Evolutionary conservation across 35 echinoderm and acorn worm species (phyloP).

Genomic region (Apostichopus parvimensis): DNA sequence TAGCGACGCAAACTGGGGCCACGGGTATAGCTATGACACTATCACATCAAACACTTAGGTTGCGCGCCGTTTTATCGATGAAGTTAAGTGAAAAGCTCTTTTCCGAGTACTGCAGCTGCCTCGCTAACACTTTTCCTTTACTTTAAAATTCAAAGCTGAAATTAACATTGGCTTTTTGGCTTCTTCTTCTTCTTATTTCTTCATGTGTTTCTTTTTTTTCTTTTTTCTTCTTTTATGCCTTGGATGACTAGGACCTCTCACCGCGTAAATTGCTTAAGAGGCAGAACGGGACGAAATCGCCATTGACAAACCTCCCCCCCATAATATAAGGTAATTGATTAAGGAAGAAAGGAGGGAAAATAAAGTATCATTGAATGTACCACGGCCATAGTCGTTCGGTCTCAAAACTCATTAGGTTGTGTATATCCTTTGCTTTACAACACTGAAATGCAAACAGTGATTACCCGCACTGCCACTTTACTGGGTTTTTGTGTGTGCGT

Average conservation of each 20-base stretch:
- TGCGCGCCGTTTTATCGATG: slow-evolving; percentile 27
- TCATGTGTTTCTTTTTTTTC: neutral
- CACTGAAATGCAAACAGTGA: slow-evolving; percentile 39
- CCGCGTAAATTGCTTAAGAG: slow-evolving; percentile 52
- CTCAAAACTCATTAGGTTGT: slow-evolving; percentile 42
- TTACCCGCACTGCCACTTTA: slow-evolving; percentile 4
- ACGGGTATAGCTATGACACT: slow-evolving; percentile 13
- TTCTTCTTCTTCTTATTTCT: neutral
- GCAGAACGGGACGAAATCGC: slow-evolving; percentile 27
- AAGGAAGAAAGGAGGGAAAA: slow-evolving; percentile 5
- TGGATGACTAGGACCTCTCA: slow-evolving; percentile 23
- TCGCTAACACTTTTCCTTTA: slow-evolving; percentile 15
- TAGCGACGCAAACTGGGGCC: slow-evolving; percentile 42
- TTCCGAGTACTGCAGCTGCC: slow-evolving; percentile 40
- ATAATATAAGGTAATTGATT: slow-evolving; percentile 35
- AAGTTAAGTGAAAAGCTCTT: slow-evolving; percentile 45
- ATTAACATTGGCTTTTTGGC: slow-evolving; percentile 12
- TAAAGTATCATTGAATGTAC: slow-evolving; percentile 25
- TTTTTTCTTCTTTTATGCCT: too few relatives aligned
- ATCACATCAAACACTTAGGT: slow-evolving; percentile 30
- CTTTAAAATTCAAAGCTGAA: slow-evolving; percentile 42
- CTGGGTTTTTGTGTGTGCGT: too few relatives aligned
- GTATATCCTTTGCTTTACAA: slow-evolving; percentile 27
- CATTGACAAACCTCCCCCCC: slow-evolving; percentile 22
- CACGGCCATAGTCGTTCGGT: neutral